phyloP scores from a whole-genome alignment of 1,140 invertebrate genomes.

The Ditylenchus dipsaci region DNA sequence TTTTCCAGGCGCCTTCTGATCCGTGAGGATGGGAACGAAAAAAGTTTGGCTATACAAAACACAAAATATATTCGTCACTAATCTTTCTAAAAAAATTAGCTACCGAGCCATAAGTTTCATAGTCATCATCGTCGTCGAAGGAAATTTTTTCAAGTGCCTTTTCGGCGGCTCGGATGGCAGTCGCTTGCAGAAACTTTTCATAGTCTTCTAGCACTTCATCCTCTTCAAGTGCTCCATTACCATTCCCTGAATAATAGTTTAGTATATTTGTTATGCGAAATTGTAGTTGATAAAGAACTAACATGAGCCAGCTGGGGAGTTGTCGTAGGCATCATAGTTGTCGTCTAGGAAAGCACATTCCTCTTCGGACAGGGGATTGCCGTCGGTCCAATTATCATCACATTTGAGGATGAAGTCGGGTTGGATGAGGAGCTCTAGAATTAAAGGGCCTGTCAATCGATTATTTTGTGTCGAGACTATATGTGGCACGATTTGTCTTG shows the following conservation, averaged over 20 bases:
- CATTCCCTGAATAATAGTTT: conserved; percentile 4
- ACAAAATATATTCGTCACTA: too few relatives aligned
- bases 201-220: conserved; percentile 34
- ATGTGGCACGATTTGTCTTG: too few relatives aligned
- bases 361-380: conserved; percentile 27
- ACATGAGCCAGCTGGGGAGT: conserved; percentile 16
- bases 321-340: conserved; percentile 13
- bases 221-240: conserved; percentile 17
- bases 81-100: too few relatives aligned
- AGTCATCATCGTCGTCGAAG: conserved; percentile 39
- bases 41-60: too few relatives aligned
- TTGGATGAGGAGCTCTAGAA: not conserved
- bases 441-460: conserved; percentile 15
- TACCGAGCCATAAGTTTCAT: conserved; percentile 1
- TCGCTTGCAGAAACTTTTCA: conserved; percentile 38
- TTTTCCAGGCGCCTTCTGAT: too few relatives aligned
- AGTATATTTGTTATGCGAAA: not conserved
- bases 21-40: too few relatives aligned
- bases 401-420: not conserved
- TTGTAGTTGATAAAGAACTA: not conserved
- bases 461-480: too few relatives aligned
- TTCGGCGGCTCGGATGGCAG: conserved; percentile 36
- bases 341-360: conserved; percentile 34
- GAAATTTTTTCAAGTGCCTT: conserved; percentile 41
- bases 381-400: conserved; percentile 23